Evolutionary conservation across 2,113 vertebrate species (phyloP), one percentile per base, ranked within the genome.

Genomic region (Gadus chalcogrammus): DNA sequence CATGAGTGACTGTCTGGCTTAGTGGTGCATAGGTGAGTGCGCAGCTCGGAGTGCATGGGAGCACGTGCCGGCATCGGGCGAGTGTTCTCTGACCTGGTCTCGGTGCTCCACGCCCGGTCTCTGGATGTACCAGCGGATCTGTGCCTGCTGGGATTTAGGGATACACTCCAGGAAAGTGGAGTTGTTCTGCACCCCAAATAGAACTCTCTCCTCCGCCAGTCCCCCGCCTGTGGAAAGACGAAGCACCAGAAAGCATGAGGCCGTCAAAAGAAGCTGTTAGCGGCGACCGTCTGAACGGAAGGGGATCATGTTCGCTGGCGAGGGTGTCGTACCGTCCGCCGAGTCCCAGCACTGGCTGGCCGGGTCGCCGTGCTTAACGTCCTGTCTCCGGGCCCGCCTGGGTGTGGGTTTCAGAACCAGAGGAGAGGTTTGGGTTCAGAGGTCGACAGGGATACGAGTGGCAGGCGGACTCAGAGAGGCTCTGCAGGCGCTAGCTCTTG

Each of bases 111-210:
- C 91, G 86, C 94, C 95, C 68, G 90, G 85, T 70, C 87, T 93
- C 81, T 96, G 95, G 73, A 95, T 74, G 84, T 94, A 96, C 97
- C 97, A 99, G 73, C 90, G 93, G 85, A 97, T 94, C 78, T 93
- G 92, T 73, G 97, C 94, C 92, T 98, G 97, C 64, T 97, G 97
- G 72, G 96, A 98, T 88, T 97, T 98, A 82, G 97, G 95, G 82
- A 94, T 88, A 77, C 97, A 99, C 91, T 99, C 97, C 73, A 99
- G 92, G 89, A 99, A 98, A 15, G 97, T 97, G 63, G 97, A 96
- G 91, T 99, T 99, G 86, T 92, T 95, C 86, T 98, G 95, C 84
- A 98, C 94, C 76, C 96, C 97, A 78, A 95, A 98, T 86, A 98
- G 93, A 87, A 96, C 90, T 89, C 93, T 95, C 92, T 98, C 97